These are phyloP conservation scores for Cassiopea andromeda DNA, from an alignment of 30 jellyfish, hydroid and myxozoan species.

Conservation along the genomic window DNA sequence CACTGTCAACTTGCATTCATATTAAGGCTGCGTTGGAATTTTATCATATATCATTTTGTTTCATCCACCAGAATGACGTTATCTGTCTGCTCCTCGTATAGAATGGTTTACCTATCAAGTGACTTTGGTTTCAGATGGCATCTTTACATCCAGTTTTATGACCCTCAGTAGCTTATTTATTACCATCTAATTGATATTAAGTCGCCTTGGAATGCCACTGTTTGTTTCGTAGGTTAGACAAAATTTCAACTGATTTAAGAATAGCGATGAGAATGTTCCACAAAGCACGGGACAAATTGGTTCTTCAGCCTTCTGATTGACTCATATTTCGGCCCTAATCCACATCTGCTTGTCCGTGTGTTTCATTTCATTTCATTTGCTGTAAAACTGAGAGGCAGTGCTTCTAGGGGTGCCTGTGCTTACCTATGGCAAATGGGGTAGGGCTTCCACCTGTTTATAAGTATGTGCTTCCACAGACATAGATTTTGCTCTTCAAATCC, in stretches of 20 bases:
- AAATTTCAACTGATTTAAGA: neutral
- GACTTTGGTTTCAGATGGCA: neutral
- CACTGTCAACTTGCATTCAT: no score
- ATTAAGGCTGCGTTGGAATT: neutral
- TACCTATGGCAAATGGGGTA: no score
- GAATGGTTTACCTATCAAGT: constrained; percentile 2
- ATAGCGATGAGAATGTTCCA: neutral
- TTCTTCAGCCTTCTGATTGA: no score
- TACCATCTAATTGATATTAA: neutral
- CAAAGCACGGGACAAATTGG: neutral
- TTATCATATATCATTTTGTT: neutral
- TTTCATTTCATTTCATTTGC: no score
- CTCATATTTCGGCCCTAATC: no score
- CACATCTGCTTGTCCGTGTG: no score
- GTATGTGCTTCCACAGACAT: no score
- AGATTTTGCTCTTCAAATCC: no score
- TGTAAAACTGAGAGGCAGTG: no score
- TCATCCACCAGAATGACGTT: neutral
- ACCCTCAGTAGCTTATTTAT: neutral
- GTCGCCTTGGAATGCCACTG: neutral
- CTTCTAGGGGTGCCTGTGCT: no score
- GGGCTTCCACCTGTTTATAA: no score
- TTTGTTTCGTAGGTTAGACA: neutral
- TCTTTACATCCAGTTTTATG: neutral
- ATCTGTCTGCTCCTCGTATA: neutral